phyloP scores from a whole-genome alignment of 2,888 invertebrate genomes.

The Ganaspis brasiliensis region DNA sequence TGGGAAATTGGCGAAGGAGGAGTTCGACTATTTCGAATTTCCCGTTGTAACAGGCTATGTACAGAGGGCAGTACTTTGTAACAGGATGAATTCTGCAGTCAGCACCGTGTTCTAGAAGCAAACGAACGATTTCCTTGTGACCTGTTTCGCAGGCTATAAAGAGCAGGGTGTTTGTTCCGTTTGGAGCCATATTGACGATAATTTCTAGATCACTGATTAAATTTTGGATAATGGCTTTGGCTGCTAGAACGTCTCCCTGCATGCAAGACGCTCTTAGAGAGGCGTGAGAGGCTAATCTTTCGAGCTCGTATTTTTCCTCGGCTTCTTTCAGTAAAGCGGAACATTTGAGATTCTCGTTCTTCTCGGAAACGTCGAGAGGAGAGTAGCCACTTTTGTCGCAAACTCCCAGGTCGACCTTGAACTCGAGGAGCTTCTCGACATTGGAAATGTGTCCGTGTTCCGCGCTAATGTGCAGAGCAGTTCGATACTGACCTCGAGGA shows the following conservation, averaged over 20 bases:
- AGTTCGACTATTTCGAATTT: slow-evolving; percentile 89
- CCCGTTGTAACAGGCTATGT: slow-evolving; percentile 94
- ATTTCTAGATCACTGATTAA: slow-evolving; percentile 86
- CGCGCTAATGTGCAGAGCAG: slow-evolving; percentile 90
- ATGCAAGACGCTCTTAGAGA: slow-evolving; percentile 89
- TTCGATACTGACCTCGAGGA: slow-evolving; percentile 86
- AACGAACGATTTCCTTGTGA: slow-evolving; percentile 88
- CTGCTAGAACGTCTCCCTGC: slow-evolving; percentile 86
- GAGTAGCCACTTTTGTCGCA: slow-evolving; percentile 87
- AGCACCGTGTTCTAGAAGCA: slow-evolving; percentile 90
- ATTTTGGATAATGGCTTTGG: slow-evolving; percentile 86
- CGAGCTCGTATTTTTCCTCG: slow-evolving; percentile 87
- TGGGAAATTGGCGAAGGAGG: slow-evolving; percentile 91
- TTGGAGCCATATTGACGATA: slow-evolving; percentile 93
- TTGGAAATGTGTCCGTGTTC: slow-evolving; percentile 90
- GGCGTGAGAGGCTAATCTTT: slow-evolving; percentile 88
- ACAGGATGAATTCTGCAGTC: slow-evolving; percentile 95
- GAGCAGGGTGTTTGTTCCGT: slow-evolving; percentile 92
- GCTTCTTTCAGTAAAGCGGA: slow-evolving; percentile 85
- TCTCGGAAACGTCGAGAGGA: slow-evolving; percentile 87
- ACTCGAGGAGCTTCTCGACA: slow-evolving; percentile 85
- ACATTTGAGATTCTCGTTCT: slow-evolving; percentile 86
- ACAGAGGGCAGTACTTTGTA: slow-evolving; percentile 95
- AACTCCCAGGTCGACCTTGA: slow-evolving; percentile 85
- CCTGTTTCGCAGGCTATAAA: slow-evolving; percentile 96